Conservation (phyloP, 2,113 vertebrate species). For the Suncus etruscus region DNA sequence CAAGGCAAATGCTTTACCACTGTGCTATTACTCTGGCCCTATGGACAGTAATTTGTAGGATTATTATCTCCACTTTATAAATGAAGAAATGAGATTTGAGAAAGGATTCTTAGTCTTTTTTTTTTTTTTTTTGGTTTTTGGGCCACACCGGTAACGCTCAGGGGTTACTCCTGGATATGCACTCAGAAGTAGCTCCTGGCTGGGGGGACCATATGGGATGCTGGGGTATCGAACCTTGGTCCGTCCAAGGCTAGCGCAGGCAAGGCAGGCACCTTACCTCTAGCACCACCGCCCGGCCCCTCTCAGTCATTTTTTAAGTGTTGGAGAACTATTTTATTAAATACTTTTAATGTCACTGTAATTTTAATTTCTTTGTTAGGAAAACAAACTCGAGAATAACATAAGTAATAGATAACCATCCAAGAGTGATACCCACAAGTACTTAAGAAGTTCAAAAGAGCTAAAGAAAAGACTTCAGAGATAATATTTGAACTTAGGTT, state of each 20-base stretch:
- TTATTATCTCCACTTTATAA: slow-evolving; percentile 7
- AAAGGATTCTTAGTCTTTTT: slow-evolving; percentile 28
- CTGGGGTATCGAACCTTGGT: too few relatives aligned
- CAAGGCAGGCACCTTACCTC: too few relatives aligned
- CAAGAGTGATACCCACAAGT: slow-evolving; percentile 9
- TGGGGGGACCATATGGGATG: too few relatives aligned
- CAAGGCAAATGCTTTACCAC: too few relatives aligned
- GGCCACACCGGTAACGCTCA: too few relatives aligned
- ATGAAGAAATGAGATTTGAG: slow-evolving; percentile 51
- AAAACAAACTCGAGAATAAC: slow-evolving; percentile 18
- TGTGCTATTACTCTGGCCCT: too few relatives aligned
- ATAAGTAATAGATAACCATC: slow-evolving; percentile 23
- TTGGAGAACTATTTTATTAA: slow-evolving; percentile 29
- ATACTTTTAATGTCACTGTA: neutral
- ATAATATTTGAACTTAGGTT: slow-evolving; percentile 26
- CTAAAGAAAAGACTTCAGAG: neutral
- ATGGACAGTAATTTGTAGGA: neutral
- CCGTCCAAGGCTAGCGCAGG: too few relatives aligned
- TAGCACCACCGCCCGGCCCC: too few relatives aligned
- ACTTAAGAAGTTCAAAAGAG: slow-evolving; percentile 35
- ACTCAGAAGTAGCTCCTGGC: too few relatives aligned
- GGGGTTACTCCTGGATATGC: too few relatives aligned
- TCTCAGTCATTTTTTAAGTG: slow-evolving; percentile 41
- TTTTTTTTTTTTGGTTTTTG: too few relatives aligned
- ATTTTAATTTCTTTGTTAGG: slow-evolving; percentile 45